Base-by-base conservation (phyloP, 2,888 invertebrate species). In the Drosophila melanosoma region DNA sequence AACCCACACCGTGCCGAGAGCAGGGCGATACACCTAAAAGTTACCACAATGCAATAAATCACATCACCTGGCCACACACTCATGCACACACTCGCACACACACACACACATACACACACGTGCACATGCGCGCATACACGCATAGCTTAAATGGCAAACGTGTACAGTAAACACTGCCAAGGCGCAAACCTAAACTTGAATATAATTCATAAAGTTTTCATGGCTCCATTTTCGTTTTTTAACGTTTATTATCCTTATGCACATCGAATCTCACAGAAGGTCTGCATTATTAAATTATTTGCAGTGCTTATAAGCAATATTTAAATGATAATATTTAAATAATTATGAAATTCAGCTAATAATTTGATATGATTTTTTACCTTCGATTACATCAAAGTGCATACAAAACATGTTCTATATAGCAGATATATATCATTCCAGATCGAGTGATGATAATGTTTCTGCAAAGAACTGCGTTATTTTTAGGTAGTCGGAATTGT, bases 1-100 rank as follows among this genome's bases (percentile, higher is more conserved):
- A 32, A 33, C 23, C 49, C 49, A 32, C 26, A 20, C 33, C 12
- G 52, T 20, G 15, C 15, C 12, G 54, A 29, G 56, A 56, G 56
- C 38, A 29, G 12, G 40, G 79, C 70, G 83, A 81, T 81, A 86
- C 90, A 86, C 90, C 90, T 87, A 69, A 89, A 86, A 89, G 87
- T 89, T 86, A 81, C 85, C 85, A 70, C 85, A 89, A 84, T 89
- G 89, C 89, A 88, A 84, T 84, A 84, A 84, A 89, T 84, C 89
- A 84, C 89, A 79, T 78, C 84, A 84, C 89, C 84, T 88, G 87
- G 72, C 63, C 70, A 69, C 57, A 72, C 48, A 73, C 60, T 65
- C 71, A 58, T 62, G 65, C 69, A 53, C 59, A 56, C 56, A 63
- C 56, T 35, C 51, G 11, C 40, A 45, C 48, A 42, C 61, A 40